Conservation (phyloP, 2,888 invertebrate species). For the Muschampia plurimacula region DNA sequence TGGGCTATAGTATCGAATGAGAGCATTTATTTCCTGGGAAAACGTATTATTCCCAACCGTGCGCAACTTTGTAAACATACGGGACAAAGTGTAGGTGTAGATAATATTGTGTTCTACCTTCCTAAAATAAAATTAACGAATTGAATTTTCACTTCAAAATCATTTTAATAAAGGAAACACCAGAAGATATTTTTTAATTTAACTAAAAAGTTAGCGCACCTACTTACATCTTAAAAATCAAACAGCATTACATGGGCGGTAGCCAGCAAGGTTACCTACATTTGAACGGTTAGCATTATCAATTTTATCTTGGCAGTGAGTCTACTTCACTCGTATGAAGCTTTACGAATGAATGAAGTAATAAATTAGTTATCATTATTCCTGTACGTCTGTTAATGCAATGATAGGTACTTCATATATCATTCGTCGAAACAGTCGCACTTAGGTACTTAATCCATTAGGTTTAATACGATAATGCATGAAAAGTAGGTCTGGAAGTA, state of each 20-base stretch:
- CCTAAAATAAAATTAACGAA: neutral
- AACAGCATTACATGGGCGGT: neutral
- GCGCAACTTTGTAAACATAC: slow-evolving; percentile 76
- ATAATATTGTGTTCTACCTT: neutral
- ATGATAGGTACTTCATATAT: slow-evolving; percentile 27
- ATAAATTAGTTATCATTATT: slow-evolving; percentile 36
- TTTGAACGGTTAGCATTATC: slow-evolving; percentile 28
- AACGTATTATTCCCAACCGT: slow-evolving; percentile 64
- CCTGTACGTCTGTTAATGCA: slow-evolving; percentile 24
- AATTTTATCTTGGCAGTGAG: slow-evolving; percentile 31
- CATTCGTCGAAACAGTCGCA: slow-evolving; percentile 13
- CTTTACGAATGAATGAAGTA: slow-evolving; percentile 33
- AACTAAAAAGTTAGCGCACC: no score
- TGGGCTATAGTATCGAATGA: slow-evolving; percentile 65
- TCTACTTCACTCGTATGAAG: slow-evolving; percentile 10
- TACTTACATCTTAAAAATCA: slow-evolving; percentile 7
- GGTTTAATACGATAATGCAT: neutral
- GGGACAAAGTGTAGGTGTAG: slow-evolving; percentile 64
- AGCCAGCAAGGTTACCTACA: slow-evolving; percentile 12
- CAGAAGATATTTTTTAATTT: neutral
- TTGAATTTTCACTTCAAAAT: no score
- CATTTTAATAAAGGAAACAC: neutral
- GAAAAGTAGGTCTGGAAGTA: neutral
- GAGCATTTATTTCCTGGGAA: slow-evolving; percentile 73
- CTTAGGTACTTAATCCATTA: slow-evolving; percentile 10